These are phyloP conservation scores for Yponomeuta cagnagella DNA, from an alignment of 2,888 invertebrate species.

Conservation along the genomic window DNA sequence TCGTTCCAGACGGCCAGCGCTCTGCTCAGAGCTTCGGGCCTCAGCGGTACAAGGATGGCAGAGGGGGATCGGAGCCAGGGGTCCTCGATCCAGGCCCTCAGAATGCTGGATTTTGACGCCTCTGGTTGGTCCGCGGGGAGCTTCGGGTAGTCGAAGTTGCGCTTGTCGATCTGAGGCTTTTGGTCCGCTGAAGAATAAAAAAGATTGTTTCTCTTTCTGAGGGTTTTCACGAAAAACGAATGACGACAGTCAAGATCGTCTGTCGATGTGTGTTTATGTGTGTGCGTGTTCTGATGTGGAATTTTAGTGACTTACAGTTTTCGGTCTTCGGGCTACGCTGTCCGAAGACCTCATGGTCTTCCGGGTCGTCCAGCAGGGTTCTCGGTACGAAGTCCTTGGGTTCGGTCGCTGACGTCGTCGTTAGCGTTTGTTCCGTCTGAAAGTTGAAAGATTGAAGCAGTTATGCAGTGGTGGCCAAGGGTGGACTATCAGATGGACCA, in stretches of 20 bases:
- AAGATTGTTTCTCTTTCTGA: not conserved
- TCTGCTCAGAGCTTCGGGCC: constrained; percentile 51
- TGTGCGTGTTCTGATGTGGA: not conserved
- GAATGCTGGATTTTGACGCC: constrained; percentile 42
- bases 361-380: constrained; percentile 27
- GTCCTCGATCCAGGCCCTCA: constrained; percentile 62
- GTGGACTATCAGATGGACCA: too few relatives aligned
- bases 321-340: constrained; percentile 54
- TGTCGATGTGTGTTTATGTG: too few relatives aligned
- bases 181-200: constrained; percentile 35
- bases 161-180: constrained; percentile 31
- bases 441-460: constrained; percentile 15
- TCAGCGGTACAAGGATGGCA: constrained; percentile 61
- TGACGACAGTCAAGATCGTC: too few relatives aligned
- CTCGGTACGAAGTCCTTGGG: constrained; percentile 27
- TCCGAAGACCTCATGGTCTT: constrained; percentile 34
- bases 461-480: too few relatives aligned
- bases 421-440: constrained; percentile 40
- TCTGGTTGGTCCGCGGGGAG: constrained; percentile 30
- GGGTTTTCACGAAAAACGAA: too few relatives aligned
- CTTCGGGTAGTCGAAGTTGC: constrained; percentile 32
- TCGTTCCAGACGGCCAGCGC: constrained; percentile 64
- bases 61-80: constrained; percentile 61
- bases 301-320: constrained; percentile 34
- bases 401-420: constrained; percentile 38